Evolutionary conservation across 2,797 vertebrate species (phyloP), one percentile per base, ranked within the genome.

Genomic region (Eidolon dupreanum): DNA sequence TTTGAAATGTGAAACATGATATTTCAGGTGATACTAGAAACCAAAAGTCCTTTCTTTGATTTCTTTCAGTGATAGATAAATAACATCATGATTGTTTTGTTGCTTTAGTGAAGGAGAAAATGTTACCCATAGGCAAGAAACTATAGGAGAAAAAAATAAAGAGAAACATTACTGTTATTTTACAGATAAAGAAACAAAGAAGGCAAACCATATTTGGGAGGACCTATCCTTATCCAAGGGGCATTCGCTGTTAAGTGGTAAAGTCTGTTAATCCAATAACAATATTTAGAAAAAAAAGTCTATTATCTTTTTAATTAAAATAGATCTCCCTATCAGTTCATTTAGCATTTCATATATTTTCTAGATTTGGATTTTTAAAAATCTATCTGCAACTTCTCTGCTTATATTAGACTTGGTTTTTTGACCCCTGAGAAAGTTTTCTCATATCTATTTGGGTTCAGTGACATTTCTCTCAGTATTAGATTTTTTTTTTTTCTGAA

Each of bases 11-110:
- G 46, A 77, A 79, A 22, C 41, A 38, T 57, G 51, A 53, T 16
- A 51, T 92, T 94, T n/a, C 81, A 79, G 31, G 36, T 87, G 22
- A 90, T 70, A 57, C 8, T 68, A 75, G 74, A 85, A 93, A 86
- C 16, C 24, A 81, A 75, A 75, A n/a, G 63, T 26, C 59, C 26
- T 85, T 85, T 16, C 88, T 94, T 81, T 93, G 22, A 96, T 96
- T 93, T 94, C 36, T 68, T 95, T 93, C 20, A 28, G 70, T 41
- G 16, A 53, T 0, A 38, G 51, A 84, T 74, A 75, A 94, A 51
- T 5, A 92, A 17, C 22, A 51, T 68, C 22, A 65, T 19, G 61
- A 65, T 66, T 71, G 59, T 74, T 84, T 81, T 36, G 38, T 24
- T 84, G 38, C 55, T 92, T 83, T 71, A 59, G 79, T 78, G 22